Percentiles rank a stretch among this genome's conserved stretches.
Evolutionary conservation across 2,888 invertebrate genomes (phyloP).

Genomic region (Eledone cirrhosa): DNA sequence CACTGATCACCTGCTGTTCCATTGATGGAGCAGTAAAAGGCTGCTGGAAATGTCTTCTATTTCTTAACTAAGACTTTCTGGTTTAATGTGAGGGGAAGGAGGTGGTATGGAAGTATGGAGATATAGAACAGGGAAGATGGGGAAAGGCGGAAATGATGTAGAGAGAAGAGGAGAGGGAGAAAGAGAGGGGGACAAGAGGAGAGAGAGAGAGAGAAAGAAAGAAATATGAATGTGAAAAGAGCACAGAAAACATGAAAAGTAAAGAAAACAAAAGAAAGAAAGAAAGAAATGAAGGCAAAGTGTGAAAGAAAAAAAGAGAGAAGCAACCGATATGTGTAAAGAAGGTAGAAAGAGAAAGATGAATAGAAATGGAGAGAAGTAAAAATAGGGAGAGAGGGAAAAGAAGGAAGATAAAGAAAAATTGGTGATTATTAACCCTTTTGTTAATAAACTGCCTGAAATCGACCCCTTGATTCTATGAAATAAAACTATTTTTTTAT

Average conservation of each 20-base stretch:
- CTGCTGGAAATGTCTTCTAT: too few species aligned
- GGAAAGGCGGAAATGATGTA: neutral
- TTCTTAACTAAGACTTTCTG: too few species aligned
- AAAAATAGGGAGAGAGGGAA: neutral
- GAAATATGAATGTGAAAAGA: neutral
- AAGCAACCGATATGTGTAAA: neutral
- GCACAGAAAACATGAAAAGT: neutral
- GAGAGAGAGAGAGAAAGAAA: neutral
- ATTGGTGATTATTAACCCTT: too few species aligned
- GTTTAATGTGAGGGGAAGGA: too few species aligned
- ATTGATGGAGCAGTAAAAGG: too few species aligned
- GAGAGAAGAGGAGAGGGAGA: neutral
- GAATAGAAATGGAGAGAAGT: neutral
- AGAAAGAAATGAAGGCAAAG: neutral
- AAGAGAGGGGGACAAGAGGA: neutral
- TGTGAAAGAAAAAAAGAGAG: neutral
- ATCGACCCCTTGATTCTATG: too few species aligned
- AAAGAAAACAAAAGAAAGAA: neutral
- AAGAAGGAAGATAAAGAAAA: too few species aligned
- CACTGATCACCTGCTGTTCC: too few species aligned
- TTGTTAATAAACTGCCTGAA: too few species aligned
- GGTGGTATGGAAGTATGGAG: too few species aligned
- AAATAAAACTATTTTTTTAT: too few species aligned
- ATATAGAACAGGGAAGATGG: neutral
- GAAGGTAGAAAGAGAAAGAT: neutral